These are phyloP conservation scores for Euura saliciscinereae DNA, from an alignment of 1,140 invertebrate genomes.

Conservation along the genomic window DNA sequence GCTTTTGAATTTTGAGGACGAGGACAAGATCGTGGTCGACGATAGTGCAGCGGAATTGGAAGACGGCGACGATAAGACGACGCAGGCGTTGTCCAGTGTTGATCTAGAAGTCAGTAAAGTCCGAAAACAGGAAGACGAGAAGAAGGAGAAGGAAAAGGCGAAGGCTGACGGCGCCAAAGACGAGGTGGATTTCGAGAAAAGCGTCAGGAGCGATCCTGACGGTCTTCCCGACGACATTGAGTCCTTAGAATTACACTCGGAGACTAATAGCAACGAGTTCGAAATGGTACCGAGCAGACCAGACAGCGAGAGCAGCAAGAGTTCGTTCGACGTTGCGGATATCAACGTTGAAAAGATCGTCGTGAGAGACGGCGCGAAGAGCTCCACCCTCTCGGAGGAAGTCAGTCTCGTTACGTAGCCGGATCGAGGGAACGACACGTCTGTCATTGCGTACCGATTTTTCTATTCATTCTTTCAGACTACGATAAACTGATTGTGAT, in stretches of 20 bases:
- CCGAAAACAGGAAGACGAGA: too few species aligned
- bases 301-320: slow-evolving; percentile 37
- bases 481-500: too few species aligned
- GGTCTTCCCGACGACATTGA: slow-evolving; percentile 30
- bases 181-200: not conserved
- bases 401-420: slow-evolving; percentile 41
- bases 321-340: slow-evolving; percentile 45
- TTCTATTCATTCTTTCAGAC: too few species aligned
- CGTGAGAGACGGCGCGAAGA: slow-evolving; percentile 30
- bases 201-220: slow-evolving; percentile 19
- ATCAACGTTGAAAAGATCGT: slow-evolving; percentile 42
- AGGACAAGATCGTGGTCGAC: not conserved
- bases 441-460: too few species aligned
- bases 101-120: not conserved
- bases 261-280: slow-evolving; percentile 46
- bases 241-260: slow-evolving; percentile 33
- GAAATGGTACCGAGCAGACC: slow-evolving; percentile 41
- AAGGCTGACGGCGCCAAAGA: slow-evolving; percentile 11
- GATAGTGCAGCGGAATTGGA: slow-evolving; percentile 10
- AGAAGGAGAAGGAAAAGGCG: slow-evolving; percentile 15
- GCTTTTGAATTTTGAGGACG: not conserved
- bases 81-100: slow-evolving; percentile 9
- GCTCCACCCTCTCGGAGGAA: slow-evolving; percentile 43
- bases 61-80: slow-evolving; percentile 22
- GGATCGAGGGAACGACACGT: too few species aligned